Evolutionary conservation across 2,797 vertebrate species (phyloP).

Genomic region (Martes flavigula): DNA sequence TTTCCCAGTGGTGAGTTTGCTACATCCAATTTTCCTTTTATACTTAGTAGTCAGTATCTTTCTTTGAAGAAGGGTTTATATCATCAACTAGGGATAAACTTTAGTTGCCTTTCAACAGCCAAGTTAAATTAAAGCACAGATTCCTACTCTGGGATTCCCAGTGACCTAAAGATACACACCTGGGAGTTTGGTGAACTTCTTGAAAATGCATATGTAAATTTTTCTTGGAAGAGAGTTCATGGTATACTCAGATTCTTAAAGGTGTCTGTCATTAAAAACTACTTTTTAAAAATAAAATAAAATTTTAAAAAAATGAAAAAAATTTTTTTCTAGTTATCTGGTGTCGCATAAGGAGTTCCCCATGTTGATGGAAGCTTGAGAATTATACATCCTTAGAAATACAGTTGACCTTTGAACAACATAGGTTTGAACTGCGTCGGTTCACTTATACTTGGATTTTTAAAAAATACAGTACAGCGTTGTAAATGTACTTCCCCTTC

Average conservation of each 20-base stretch:
- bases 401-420: not conserved
- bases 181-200: not conserved
- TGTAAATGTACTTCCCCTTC: not conserved
- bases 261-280: not conserved
- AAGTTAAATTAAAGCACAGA: not conserved
- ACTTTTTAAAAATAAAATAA: not conserved
- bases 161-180: not conserved
- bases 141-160: not conserved
- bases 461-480: not conserved
- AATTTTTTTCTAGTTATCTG: not conserved
- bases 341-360: not conserved
- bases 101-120: not conserved
- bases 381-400: slow-evolving; percentile 10
- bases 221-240: not conserved
- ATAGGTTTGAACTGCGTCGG: not conserved
- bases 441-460: not conserved
- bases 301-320: too few relatives aligned
- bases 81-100: not conserved
- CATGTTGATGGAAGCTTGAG: not conserved
- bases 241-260: not conserved
- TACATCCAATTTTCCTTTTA: not conserved
- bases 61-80: not conserved
- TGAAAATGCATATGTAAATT: not conserved
- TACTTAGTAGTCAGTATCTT: not conserved
- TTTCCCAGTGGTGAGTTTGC: not conserved